phyloP scores from a whole-genome alignment of 2,888 invertebrate species.

The Mechanitis mazaeus region DNA sequence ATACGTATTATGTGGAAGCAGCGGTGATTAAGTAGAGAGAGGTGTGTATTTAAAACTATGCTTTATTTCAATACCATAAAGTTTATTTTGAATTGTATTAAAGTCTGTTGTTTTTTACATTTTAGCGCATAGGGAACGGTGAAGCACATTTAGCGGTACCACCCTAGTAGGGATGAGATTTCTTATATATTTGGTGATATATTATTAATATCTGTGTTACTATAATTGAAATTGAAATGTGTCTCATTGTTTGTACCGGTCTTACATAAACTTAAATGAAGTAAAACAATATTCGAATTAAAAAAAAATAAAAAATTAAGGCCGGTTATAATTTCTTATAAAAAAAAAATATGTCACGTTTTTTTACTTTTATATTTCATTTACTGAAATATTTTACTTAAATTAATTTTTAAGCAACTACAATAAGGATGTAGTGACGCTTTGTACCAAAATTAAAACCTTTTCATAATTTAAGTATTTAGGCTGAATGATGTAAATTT shows the following conservation, averaged over 20 bases:
- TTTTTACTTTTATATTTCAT: too few species aligned
- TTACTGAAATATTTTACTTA: too few species aligned
- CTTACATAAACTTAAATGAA: slow-evolving; percentile 35
- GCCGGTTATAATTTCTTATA: too few species aligned
- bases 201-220: slow-evolving; percentile 67
- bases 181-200: slow-evolving; percentile 65
- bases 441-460: too few species aligned
- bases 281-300: slow-evolving; percentile 28
- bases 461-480: too few species aligned
- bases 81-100: slow-evolving; percentile 34
- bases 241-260: slow-evolving; percentile 47
- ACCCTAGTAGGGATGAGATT: slow-evolving; percentile 65
- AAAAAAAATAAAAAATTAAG: slow-evolving; percentile 12
- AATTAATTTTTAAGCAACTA: too few species aligned
- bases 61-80: slow-evolving; percentile 32
- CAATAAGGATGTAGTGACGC: too few species aligned
- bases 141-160: slow-evolving; percentile 60
- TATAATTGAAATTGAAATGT: slow-evolving; percentile 50
- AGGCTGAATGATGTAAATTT: too few species aligned
- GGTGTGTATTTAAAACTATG: slow-evolving; percentile 33
- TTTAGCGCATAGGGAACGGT: slow-evolving; percentile 55
- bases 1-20: slow-evolving; percentile 62
- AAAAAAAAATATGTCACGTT: too few species aligned
- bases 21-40: slow-evolving; percentile 61
- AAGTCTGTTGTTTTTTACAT: slow-evolving; percentile 44